A percentile compares a stretch with the other conserved stretches of the same genome.
Evolutionary conservation across 2,113 vertebrate species (phyloP).

Genomic region (Bothrops jararaca): DNA sequence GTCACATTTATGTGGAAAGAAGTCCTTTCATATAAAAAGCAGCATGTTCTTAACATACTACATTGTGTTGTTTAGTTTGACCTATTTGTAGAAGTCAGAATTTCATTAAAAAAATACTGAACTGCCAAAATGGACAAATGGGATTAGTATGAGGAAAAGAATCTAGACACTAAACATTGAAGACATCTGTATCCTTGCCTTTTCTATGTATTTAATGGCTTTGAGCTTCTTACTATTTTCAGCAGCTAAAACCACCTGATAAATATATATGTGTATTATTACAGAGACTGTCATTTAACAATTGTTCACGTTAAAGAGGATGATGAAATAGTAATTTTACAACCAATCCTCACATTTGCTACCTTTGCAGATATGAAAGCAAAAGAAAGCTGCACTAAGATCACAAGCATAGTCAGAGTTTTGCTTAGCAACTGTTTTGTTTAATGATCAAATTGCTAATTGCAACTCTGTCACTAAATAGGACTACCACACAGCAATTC

Average conservation of each 20-base stretch:
- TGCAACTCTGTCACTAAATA: background rate
- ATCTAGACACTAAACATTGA: background rate
- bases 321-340: background rate
- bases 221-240: background rate
- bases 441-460: background rate
- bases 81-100: background rate
- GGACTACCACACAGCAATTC: background rate
- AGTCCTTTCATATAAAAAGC: background rate
- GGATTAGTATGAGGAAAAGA: background rate
- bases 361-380: background rate
- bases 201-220: background rate
- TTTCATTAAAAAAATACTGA: background rate
- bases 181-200: background rate
- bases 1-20: background rate
- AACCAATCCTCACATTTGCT: background rate
- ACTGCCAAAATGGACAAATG: background rate
- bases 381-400: background rate
- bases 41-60: background rate
- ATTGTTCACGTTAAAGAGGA: background rate
- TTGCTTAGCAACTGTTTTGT: background rate
- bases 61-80: too few species aligned
- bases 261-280: background rate
- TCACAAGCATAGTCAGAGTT: background rate
- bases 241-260: background rate
- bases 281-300: background rate